A percentile compares a stretch with the other conserved stretches of the same genome.
Conservation (phyloP, 2,888 invertebrate genomes). For the Archaeoteleia sp. region DNA sequence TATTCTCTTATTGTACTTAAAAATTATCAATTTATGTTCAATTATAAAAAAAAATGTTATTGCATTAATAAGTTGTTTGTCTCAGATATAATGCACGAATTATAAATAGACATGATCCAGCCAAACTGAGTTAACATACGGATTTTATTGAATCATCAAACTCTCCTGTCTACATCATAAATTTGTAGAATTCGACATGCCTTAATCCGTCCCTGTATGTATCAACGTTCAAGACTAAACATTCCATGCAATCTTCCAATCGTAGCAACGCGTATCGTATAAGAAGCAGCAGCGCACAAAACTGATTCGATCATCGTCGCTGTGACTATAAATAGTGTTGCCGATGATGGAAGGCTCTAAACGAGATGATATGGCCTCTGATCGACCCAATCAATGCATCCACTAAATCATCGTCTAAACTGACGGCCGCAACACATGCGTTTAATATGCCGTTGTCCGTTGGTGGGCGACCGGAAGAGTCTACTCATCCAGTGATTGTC, state of each 20-base stretch:
- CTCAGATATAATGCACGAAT: no score
- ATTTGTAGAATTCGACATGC: no score
- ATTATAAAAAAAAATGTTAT: no score
- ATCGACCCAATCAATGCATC: constrained; percentile 75
- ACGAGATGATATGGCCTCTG: constrained; percentile 74
- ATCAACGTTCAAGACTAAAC: constrained; percentile 39
- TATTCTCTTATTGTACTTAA: no score
- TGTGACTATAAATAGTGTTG: constrained; percentile 71
- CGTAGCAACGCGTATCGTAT: constrained; percentile 55
- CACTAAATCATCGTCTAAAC: constrained; percentile 75
- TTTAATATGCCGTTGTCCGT: constrained; percentile 63
- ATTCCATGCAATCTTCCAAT: constrained; percentile 64
- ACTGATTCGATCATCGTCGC: constrained; percentile 70
- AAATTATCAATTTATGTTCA: no score
- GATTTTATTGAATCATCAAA: no score
- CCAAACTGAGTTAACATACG: no score
- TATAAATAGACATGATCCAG: no score
- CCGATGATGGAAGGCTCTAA: constrained; percentile 73
- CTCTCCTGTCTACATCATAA: no score
- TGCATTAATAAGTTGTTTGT: no score
- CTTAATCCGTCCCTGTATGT: background rate
- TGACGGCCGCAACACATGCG: constrained; percentile 70
- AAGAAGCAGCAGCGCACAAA: constrained; percentile 59
- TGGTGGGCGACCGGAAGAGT: constrained; percentile 73
- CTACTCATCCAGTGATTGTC: constrained; percentile 74